Percentiles rank a stretch among this genome's conserved stretches.
phyloP scores from a whole-genome alignment of 23 tunicate species.

The Trididemnum miniatum region DNA sequence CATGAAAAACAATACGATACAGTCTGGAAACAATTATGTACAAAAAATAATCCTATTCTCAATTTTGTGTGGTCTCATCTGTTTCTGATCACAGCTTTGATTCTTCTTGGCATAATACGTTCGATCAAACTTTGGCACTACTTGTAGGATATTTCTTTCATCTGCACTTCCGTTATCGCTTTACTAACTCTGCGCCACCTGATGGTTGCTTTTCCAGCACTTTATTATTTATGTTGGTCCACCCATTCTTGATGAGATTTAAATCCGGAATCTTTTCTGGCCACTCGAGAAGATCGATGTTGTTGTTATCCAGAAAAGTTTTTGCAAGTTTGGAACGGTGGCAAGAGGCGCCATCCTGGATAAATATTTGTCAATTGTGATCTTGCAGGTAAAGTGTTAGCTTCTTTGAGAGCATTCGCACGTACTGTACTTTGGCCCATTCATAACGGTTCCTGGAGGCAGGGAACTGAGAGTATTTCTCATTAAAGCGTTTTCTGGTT shows the following conservation, averaged over 20 bases:
- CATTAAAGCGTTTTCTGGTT: conserved; percentile 26
- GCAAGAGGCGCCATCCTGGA: conserved; percentile 30
- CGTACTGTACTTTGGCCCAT: conserved; percentile 20
- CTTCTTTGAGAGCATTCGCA: conserved; percentile 10
- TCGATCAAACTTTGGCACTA: conserved; percentile 20
- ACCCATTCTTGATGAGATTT: conserved; percentile 28
- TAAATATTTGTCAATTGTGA: conserved; percentile 19
- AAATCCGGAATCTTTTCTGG: conserved; percentile 35
- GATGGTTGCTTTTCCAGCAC: conserved; percentile 38
- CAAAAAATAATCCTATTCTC: too few species aligned
- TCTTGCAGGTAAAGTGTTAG: conserved; percentile 9
- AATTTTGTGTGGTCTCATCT: conserved; percentile 20
- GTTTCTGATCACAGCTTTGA: conserved; percentile 27
- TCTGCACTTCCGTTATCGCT: conserved; percentile 37
- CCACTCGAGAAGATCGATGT: conserved; percentile 27
- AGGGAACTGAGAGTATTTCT: conserved; percentile 7
- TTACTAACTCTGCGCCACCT: conserved; percentile 30
- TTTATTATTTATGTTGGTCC: conserved; percentile 33
- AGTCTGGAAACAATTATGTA: too few species aligned
- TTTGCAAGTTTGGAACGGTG: conserved; percentile 27
- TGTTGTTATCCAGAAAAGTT: not conserved
- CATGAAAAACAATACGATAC: too few species aligned
- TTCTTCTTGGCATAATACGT: conserved; percentile 9
- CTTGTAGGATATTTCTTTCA: not conserved
- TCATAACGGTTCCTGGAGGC: conserved; percentile 26